Evolutionary conservation across 2,888 invertebrate species (phyloP).

Genomic region (Monoplex corrugatus): DNA sequence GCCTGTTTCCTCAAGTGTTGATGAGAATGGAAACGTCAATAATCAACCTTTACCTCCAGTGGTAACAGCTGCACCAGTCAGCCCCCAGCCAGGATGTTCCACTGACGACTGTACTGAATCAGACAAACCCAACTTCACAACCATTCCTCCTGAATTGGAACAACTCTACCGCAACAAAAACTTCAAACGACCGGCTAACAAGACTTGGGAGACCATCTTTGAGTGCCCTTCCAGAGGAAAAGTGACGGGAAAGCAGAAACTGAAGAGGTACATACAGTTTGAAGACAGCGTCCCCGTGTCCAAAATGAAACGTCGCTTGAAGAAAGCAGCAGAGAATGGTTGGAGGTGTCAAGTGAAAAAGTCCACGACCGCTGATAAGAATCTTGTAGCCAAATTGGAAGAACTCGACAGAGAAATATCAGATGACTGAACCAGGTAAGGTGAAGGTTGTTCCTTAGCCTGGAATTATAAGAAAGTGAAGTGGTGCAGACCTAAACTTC

Average conservation of each 20-base stretch:
- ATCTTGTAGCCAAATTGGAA: slow-evolving; percentile 53
- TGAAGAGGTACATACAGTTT: slow-evolving; percentile 64
- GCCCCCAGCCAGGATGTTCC: too few species aligned
- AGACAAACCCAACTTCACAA: not conserved
- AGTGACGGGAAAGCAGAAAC: slow-evolving; percentile 57
- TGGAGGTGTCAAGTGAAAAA: slow-evolving; percentile 62
- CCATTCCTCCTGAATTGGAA: slow-evolving; percentile 58
- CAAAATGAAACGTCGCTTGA: slow-evolving; percentile 64
- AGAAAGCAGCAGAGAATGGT: slow-evolving; percentile 67
- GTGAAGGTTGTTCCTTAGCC: too few species aligned
- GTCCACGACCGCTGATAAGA: slow-evolving; percentile 55
- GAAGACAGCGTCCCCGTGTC: slow-evolving; percentile 61
- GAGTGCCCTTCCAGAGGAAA: slow-evolving; percentile 62
- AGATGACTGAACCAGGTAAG: too few species aligned
- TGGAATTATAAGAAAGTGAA: too few species aligned
- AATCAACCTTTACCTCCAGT: not conserved
- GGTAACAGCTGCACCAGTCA: not conserved
- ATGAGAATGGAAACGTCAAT: not conserved
- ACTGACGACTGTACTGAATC: not conserved
- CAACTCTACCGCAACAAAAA: slow-evolving; percentile 70
- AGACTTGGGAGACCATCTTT: slow-evolving; percentile 71
- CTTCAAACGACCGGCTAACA: slow-evolving; percentile 66
- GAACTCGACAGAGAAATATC: slow-evolving; percentile 3
- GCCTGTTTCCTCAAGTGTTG: not conserved
- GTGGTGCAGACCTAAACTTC: too few species aligned